Evolutionary conservation across 1,140 invertebrate species (phyloP).

Genomic region (Brachionus calyciflorus): DNA sequence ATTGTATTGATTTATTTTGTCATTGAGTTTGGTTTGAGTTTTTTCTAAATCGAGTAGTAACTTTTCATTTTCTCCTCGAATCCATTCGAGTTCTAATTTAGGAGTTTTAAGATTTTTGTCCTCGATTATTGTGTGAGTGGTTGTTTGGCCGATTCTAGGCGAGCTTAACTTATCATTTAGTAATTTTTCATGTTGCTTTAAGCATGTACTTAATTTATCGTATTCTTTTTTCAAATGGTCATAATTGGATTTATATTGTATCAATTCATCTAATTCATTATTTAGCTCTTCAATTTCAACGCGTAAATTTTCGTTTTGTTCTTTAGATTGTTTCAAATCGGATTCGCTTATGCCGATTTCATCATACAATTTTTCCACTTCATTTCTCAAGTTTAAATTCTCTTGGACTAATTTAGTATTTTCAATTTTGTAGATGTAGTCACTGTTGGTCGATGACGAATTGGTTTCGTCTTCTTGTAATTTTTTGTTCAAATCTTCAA

Average conservation of each 20-base stretch:
- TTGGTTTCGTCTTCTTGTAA: not conserved
- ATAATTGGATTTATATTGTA: slow-evolving; percentile 43
- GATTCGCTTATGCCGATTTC: slow-evolving; percentile 23
- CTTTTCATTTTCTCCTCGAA: slow-evolving; percentile 42
- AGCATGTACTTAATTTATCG: slow-evolving; percentile 4
- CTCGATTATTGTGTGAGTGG: not conserved
- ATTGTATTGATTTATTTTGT: slow-evolving; percentile 29
- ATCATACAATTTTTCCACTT: slow-evolving; percentile 44
- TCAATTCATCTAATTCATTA: slow-evolving; percentile 43
- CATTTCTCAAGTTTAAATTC: slow-evolving; percentile 14
- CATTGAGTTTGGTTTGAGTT: slow-evolving; percentile 13
- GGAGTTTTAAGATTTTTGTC: slow-evolving; percentile 10
- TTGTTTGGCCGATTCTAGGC: not conserved
- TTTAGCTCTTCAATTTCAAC: slow-evolving; percentile 20
- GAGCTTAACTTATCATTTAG: slow-evolving; percentile 10
- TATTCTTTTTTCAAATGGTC: slow-evolving; percentile 41
- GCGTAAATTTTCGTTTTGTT: slow-evolving; percentile 1
- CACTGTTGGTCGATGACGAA: not conserved
- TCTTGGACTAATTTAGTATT: slow-evolving; percentile 13
- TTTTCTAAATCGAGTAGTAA: slow-evolving; percentile 40
- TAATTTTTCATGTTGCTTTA: slow-evolving; percentile 36
- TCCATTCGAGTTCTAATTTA: slow-evolving; percentile 37
- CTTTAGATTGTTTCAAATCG: slow-evolving; percentile 11
- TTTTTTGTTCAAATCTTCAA: slow-evolving; percentile 9
- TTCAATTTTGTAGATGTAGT: not conserved